Evolutionary conservation across 2,888 invertebrate species (phyloP).

Genomic region (Monoplex corrugatus): DNA sequence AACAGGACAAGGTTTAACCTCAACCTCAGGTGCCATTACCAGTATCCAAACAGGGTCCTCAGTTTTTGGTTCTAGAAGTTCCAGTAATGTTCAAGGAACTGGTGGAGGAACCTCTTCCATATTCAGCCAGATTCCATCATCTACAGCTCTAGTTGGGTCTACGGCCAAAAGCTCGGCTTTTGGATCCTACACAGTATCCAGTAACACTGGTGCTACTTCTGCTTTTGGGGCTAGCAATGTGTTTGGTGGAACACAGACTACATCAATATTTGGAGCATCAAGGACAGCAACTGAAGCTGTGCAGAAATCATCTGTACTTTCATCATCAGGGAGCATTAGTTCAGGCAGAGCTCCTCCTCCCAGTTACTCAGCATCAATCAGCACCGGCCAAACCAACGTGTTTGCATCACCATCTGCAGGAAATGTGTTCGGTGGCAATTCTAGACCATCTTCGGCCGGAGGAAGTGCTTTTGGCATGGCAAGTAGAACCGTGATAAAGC

Average conservation of each 20-base stretch:
- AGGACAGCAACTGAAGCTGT: background rate
- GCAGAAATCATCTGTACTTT: background rate
- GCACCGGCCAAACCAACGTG: background rate
- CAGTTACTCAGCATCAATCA: background rate
- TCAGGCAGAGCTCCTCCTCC: background rate
- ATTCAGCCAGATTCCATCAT: constrained; percentile 21
- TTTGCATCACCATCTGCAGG: background rate
- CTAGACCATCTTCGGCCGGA: background rate
- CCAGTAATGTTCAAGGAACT: background rate
- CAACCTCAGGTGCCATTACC: background rate
- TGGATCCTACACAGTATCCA: background rate
- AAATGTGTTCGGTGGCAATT: background rate
- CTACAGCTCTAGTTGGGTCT: background rate
- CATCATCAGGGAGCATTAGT: background rate
- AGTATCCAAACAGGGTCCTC: background rate
- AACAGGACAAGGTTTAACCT: background rate
- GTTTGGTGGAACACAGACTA: constrained; percentile 2
- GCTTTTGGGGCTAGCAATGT: background rate
- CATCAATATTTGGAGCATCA: constrained; percentile 40
- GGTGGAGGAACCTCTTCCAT: background rate
- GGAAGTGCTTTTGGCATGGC: constrained; percentile 20
- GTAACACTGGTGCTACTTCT: background rate
- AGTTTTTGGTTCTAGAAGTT: background rate
- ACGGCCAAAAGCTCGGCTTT: background rate
- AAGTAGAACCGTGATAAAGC: background rate